phyloP scores from a whole-genome alignment of 1,140 invertebrate genomes.

The Hypothenemus hampei region DNA sequence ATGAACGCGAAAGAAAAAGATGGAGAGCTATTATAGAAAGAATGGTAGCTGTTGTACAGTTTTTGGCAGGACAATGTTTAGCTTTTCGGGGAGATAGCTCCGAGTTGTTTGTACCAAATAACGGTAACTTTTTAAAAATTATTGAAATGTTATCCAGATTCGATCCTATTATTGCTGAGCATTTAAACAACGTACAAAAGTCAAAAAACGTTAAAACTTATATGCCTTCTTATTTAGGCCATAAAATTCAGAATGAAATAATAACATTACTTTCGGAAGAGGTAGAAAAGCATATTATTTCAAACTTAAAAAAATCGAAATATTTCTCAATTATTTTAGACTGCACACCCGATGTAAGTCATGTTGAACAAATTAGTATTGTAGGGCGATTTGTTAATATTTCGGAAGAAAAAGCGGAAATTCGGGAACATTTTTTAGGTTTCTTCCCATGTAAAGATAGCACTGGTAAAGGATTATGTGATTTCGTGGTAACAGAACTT shows the following conservation, averaged over 20 bases:
- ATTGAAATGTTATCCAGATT: constrained; percentile 35
- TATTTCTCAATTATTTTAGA: constrained; percentile 29
- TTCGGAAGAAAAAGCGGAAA: constrained; percentile 9
- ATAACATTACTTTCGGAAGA: constrained; percentile 23
- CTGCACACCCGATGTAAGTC: constrained; percentile 28
- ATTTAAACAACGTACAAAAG: constrained; percentile 15
- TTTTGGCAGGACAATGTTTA: constrained; percentile 32
- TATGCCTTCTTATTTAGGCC: constrained; percentile 27
- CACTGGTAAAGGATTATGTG: constrained; percentile 23
- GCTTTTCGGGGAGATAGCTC: constrained; percentile 30
- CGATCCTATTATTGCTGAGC: constrained; percentile 32
- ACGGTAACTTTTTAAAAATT: constrained; percentile 37
- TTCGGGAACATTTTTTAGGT: constrained; percentile 25
- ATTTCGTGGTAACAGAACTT: no score
- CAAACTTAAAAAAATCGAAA: no score
- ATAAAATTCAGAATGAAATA: constrained; percentile 35
- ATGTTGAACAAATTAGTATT: constrained; percentile 27
- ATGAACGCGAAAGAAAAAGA: constrained; percentile 28
- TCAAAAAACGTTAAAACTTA: background rate
- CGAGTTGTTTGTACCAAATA: constrained; percentile 30
- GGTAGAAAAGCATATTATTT: no score
- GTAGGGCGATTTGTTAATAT: constrained; percentile 18
- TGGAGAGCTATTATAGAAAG: constrained; percentile 32
- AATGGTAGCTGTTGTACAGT: constrained; percentile 28
- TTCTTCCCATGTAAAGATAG: constrained; percentile 20